phyloP scores from a whole-genome alignment of 2,888 invertebrate genomes.

The Ametastegia equiseti region DNA sequence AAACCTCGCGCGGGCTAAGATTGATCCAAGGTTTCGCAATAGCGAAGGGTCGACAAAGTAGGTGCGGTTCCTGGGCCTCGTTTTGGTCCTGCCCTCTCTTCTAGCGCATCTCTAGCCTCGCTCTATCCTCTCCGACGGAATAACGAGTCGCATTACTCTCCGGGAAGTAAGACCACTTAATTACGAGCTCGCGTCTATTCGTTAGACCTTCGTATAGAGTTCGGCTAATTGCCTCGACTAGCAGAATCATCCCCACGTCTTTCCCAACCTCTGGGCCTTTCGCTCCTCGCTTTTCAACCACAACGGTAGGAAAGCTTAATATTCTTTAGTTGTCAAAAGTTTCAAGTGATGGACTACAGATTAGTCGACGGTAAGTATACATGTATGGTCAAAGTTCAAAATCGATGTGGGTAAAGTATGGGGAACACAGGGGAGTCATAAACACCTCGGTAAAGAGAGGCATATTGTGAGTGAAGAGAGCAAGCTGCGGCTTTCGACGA shows the following conservation, averaged over 20 bases:
- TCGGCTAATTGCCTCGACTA: slow-evolving; percentile 68
- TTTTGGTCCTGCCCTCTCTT: slow-evolving; percentile 17
- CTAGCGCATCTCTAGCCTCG: slow-evolving; percentile 29
- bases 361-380: background rate
- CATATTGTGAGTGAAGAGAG: background rate
- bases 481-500: slow-evolving; percentile 31
- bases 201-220: slow-evolving; percentile 69
- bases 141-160: slow-evolving; percentile 74
- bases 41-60: slow-evolving; percentile 47
- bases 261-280: slow-evolving; percentile 22
- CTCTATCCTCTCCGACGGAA: slow-evolving; percentile 47
- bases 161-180: slow-evolving; percentile 72
- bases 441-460: slow-evolving; percentile 26
- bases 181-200: slow-evolving; percentile 70
- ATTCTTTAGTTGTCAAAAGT: background rate
- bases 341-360: slow-evolving; percentile 42
- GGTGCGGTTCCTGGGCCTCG: slow-evolving; percentile 32
- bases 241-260: slow-evolving; percentile 48
- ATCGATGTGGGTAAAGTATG: slow-evolving; percentile 24
- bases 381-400: too few relatives aligned
- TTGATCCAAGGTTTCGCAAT: slow-evolving; percentile 41
- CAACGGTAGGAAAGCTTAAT: background rate
- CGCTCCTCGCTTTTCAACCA: background rate
- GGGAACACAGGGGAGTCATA: background rate
- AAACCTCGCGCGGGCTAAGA: slow-evolving; percentile 10